A percentile compares a stretch with the other conserved stretches of the same genome.
phyloP scores from a whole-genome alignment of 2,797 vertebrate genomes.

The Phalanger gymnotis region DNA sequence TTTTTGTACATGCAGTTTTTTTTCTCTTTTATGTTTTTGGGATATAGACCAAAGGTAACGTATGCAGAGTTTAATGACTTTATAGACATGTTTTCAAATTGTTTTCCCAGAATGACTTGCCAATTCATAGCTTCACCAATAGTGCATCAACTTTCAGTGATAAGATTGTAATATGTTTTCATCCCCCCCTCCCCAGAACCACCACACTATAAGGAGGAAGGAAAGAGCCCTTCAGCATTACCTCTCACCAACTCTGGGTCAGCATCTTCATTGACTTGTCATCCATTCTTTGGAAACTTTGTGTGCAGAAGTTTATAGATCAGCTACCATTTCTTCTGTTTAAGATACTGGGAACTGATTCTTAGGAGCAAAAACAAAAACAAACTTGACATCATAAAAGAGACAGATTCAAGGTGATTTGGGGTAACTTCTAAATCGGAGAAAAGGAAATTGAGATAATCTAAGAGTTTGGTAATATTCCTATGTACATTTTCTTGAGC shows the following conservation, averaged over 20 bases:
- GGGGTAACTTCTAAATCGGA: background rate
- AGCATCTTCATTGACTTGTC: background rate
- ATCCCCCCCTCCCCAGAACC: background rate
- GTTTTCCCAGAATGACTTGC: background rate
- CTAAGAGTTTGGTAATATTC: background rate
- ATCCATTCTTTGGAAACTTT: background rate
- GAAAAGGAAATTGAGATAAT: background rate
- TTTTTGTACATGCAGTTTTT: background rate
- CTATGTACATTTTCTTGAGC: background rate
- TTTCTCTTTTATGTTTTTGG: background rate
- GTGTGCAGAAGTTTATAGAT: background rate
- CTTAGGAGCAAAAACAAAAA: constrained; percentile 5
- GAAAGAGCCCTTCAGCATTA: background rate
- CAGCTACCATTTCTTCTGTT: constrained; percentile 8
- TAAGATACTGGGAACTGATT: background rate
- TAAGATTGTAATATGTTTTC: background rate
- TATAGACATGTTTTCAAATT: background rate
- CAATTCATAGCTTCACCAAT: background rate
- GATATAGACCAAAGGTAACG: background rate
- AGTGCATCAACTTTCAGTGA: background rate
- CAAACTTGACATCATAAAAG: background rate
- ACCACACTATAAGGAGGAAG: background rate
- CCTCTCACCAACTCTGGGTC: background rate
- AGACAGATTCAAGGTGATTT: background rate
- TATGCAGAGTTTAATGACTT: background rate